phyloP scores from a whole-genome alignment of 1,140 invertebrate genomes.

The Brachionus rotundiformis region DNA sequence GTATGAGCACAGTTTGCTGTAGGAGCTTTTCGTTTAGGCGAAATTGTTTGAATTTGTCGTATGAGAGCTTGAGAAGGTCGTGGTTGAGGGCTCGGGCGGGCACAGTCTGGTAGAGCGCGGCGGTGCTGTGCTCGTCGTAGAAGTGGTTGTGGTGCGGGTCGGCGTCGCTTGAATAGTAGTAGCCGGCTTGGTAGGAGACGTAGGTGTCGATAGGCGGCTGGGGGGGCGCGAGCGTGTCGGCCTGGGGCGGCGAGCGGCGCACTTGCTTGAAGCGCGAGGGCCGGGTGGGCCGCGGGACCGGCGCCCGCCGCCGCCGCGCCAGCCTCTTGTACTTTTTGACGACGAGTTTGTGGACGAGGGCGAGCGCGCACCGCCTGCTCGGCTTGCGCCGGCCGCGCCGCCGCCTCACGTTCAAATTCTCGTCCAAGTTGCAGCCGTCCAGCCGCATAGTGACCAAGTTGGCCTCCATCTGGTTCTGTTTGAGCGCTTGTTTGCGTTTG shows the following conservation, averaged over 20 bases:
- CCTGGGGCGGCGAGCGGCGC: background rate
- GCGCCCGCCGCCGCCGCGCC: background rate
- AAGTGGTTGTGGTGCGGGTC: background rate
- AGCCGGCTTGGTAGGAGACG: background rate
- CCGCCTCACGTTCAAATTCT: background rate
- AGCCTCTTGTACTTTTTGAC: background rate
- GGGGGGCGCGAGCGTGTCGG: background rate
- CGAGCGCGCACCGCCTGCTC: background rate
- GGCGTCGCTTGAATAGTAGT: conserved; percentile 8
- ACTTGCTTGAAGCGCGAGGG: background rate
- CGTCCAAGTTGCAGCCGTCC: background rate
- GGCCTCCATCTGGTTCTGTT: background rate
- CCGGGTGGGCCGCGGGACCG: background rate
- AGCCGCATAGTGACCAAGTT: background rate
- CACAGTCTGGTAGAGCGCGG: background rate
- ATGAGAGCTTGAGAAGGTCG: conserved; percentile 42
- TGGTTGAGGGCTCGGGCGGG: background rate
- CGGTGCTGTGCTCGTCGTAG: background rate
- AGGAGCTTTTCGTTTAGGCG: conserved; percentile 47
- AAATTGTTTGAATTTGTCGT: conserved; percentile 51
- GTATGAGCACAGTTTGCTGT: conserved; percentile 48
- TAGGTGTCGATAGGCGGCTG: no score
- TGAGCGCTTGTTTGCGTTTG: background rate
- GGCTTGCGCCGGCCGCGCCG: background rate
- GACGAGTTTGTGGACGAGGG: background rate